Conservation (phyloP, 2,797 vertebrate species). For the Pagetopsis macropterus region DNA sequence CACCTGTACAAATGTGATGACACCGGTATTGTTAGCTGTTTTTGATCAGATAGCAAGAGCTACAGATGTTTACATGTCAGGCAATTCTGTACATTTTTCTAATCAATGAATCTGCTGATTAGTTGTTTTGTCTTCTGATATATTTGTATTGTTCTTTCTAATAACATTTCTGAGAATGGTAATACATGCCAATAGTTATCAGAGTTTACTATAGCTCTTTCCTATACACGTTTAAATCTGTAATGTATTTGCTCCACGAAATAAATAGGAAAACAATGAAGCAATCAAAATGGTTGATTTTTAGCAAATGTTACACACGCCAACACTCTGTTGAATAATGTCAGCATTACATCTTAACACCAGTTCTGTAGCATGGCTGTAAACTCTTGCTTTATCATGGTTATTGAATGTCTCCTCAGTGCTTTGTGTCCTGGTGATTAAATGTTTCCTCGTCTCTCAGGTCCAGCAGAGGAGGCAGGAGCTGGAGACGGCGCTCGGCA, state of each 20-base stretch:
- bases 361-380: not conserved
- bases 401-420: not conserved
- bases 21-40: not conserved
- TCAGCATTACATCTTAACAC: not conserved
- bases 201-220: not conserved
- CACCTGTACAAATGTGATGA: not conserved
- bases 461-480: constrained; percentile 98
- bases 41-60: not conserved
- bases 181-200: not conserved
- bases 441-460: constrained; percentile 73
- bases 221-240: too few species aligned
- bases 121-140: not conserved
- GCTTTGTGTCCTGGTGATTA: not conserved
- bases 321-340: not conserved
- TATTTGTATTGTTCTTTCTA: not conserved
- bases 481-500: constrained; percentile 96
- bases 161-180: not conserved
- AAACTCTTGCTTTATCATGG: not conserved
- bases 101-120: not conserved
- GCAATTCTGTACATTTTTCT: not conserved
- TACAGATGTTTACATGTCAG: not conserved
- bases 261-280: not conserved
- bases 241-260: too few species aligned
- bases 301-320: too few species aligned
- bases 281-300: not conserved